Conservation (phyloP, 2,888 invertebrate genomes). For the Eupithecia abbreviata region DNA sequence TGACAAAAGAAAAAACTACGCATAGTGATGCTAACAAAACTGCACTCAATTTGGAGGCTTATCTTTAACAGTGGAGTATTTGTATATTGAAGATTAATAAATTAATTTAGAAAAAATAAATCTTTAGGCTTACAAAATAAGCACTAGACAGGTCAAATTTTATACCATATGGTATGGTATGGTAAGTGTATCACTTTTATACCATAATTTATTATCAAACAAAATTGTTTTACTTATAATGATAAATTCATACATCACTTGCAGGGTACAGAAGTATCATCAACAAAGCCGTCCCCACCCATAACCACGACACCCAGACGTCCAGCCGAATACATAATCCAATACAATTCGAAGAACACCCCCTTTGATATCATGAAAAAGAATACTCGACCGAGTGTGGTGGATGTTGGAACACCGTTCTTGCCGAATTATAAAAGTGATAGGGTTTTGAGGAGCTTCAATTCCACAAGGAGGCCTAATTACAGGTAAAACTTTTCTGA, state of each 20-base stretch:
- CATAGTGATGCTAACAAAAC: no score
- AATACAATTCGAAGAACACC: slow-evolving; percentile 46
- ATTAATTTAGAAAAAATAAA: no score
- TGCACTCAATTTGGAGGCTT: no score
- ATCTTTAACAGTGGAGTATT: no score
- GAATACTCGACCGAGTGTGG: slow-evolving; percentile 18
- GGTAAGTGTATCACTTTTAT: no score
- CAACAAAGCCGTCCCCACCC: slow-evolving; percentile 61
- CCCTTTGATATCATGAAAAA: slow-evolving; percentile 43
- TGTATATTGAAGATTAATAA: no score
- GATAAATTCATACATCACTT: neutral
- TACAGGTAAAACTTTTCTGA: slow-evolving; percentile 35
- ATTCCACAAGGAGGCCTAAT: slow-evolving; percentile 46
- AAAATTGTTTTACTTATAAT: no score
- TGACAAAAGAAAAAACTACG: no score
- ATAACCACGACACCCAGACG: slow-evolving; percentile 60
- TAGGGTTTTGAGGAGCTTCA: slow-evolving; percentile 64
- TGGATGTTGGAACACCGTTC: slow-evolving; percentile 10
- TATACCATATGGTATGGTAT: no score
- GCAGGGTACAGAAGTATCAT: slow-evolving; percentile 53
- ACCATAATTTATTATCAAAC: no score
- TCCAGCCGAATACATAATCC: slow-evolving; percentile 39
- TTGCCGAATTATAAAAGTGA: slow-evolving; percentile 49
- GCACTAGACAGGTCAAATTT: no score
- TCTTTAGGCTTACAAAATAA: no score